Evolutionary conservation across 2,797 vertebrate species (phyloP), one percentile per base, ranked within the genome.

Genomic region (Acrossocheilus wenchowensis): DNA sequence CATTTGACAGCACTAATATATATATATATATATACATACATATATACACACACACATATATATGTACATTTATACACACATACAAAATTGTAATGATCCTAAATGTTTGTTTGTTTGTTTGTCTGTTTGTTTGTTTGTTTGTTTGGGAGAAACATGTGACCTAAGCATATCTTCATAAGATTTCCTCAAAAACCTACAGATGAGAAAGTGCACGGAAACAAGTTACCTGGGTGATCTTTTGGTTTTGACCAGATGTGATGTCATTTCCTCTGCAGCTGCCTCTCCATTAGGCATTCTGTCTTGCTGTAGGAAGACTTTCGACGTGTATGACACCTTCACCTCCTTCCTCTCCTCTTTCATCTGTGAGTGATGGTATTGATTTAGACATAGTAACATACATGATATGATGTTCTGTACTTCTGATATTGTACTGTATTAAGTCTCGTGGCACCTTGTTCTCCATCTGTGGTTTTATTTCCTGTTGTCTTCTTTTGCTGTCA

Each of bases 251-350:
- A 82, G 23, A 73, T 86, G 72, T 48, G 93, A 88, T 19, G 78
- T 89, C 72, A 89, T 92, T 89, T 95, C 94, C 88, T 93, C 90
- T 3, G 36, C 85, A 81, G 88, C 81, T 6, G 81, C 19, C 6
- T 92, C 87, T 62, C 92, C 90, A 1, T 71, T 80, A 72, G 89
- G 92, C 86, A 91, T 92, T 1, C 90, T 90, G 79, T 95, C 94
- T 41, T 95, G 92, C 6, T 93, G 92, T 41, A 95, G 90, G 82
- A 95, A 93, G 82, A 94, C 93, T 82, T 94, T 94, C 6, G 95
- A 95, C 2, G 92, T 94, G 91, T 93, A 94, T 26, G 94, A 94
- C 34, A 94, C 91, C 87, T 94, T 95, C 2, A 92, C 66, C 79
- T 95, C 94, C 86, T 90, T 92, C 86, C 83, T 92, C 88, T 91